Conservation (phyloP, 2,113 vertebrate genomes). For the Lates calcarifer region DNA sequence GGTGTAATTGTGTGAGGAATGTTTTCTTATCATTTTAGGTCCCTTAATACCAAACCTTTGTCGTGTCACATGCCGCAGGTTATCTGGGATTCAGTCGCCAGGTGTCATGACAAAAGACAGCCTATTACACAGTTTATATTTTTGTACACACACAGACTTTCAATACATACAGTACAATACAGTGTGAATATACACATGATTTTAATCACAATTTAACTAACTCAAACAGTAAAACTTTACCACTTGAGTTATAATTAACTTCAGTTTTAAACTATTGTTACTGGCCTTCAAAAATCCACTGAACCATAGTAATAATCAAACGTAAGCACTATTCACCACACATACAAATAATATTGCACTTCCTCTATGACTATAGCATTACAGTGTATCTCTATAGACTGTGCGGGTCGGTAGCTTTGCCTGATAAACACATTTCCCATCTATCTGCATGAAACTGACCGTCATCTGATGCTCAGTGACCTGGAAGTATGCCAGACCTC, state of each 20-base stretch:
- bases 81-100: no score
- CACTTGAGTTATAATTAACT: neutral
- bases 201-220: neutral
- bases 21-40: no score
- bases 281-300: neutral
- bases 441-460: constrained; percentile 71
- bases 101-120: no score
- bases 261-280: constrained; percentile 5
- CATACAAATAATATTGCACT: no score
- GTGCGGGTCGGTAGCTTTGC: constrained; percentile 58
- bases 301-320: no score
- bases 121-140: neutral
- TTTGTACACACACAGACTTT: neutral
- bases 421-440: constrained; percentile 79
- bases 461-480: constrained; percentile 67
- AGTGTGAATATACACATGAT: neutral
- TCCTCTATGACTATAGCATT: neutral
- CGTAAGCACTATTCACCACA: no score
- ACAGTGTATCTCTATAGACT: neutral
- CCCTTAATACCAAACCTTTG: no score
- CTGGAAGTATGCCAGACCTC: constrained; percentile 76
- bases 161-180: neutral
- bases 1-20: no score
- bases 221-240: neutral
- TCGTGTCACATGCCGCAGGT: no score